Percentiles rank a stretch among this genome's conserved stretches.
Evolutionary conservation across 1,140 invertebrate species (phyloP).

Genomic region (Augochlora pura): DNA sequence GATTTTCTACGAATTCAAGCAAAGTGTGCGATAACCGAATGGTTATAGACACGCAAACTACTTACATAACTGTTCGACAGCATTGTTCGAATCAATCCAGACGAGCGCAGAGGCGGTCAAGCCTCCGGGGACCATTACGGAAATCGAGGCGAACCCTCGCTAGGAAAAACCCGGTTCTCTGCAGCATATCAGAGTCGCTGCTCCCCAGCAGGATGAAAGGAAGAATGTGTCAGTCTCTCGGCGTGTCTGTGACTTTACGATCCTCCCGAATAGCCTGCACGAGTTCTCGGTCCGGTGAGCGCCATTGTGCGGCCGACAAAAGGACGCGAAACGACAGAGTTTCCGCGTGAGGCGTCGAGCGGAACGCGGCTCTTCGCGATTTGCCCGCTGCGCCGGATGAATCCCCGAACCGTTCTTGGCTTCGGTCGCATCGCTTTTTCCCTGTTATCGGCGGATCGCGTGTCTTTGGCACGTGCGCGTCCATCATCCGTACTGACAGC

Average conservation of each 20-base stretch:
- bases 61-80: too few species aligned
- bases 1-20: too few species aligned
- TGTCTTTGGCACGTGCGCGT: constrained; percentile 41
- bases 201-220: constrained; percentile 7
- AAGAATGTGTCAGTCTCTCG: constrained; percentile 17
- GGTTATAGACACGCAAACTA: too few species aligned
- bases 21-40: too few species aligned
- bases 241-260: constrained; percentile 45
- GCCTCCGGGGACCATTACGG: background rate
- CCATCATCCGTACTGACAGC: constrained; percentile 8
- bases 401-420: background rate
- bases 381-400: background rate
- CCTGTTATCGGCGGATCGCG: constrained; percentile 6
- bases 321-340: background rate
- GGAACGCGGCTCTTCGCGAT: background rate
- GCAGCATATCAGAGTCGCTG: background rate
- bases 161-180: too few species aligned
- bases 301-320: constrained; percentile 30
- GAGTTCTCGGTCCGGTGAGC: constrained; percentile 17
- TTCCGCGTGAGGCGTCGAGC: background rate
- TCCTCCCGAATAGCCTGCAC: constrained; percentile 26
- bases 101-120: background rate
- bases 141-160: background rate
- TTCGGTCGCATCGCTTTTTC: constrained; percentile 2
- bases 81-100: background rate